Percentiles rank a stretch among this genome's conserved stretches.
Conservation (phyloP, 2,113 vertebrate genomes). For the Sapajus apella region DNA sequence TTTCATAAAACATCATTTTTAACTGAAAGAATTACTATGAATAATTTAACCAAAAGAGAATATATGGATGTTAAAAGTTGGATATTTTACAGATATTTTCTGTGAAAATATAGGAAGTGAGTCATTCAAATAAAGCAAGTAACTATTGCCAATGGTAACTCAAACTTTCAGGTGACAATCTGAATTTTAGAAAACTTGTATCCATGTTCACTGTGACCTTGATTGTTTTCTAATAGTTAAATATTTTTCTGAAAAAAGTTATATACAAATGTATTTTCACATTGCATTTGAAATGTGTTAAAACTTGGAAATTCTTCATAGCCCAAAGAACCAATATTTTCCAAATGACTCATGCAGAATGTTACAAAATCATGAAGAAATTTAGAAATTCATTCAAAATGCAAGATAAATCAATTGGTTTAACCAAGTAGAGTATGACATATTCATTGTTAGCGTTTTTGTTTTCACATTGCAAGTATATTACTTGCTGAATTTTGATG, state of each 20-base stretch:
- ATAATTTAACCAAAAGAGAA: background rate
- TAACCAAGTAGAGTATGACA: background rate
- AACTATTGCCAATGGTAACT: background rate
- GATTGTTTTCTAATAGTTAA: background rate
- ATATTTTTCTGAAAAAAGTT: background rate
- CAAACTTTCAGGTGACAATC: background rate
- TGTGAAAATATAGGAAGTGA: background rate
- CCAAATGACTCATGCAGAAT: background rate
- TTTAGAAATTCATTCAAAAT: background rate
- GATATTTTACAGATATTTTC: background rate
- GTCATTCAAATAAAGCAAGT: background rate
- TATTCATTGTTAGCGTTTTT: background rate
- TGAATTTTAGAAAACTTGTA: background rate
- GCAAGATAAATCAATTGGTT: background rate
- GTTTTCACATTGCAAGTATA: background rate
- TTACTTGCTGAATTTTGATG: background rate
- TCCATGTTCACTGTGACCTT: background rate
- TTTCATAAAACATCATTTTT: background rate
- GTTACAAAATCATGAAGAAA: background rate
- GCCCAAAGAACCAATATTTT: background rate
- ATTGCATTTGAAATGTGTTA: background rate
- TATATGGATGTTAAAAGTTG: background rate
- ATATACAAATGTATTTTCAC: background rate
- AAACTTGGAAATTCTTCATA: background rate
- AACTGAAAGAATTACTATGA: background rate